Conservation (phyloP, 1,140 invertebrate genomes). For the Drosophila cardini region DNA sequence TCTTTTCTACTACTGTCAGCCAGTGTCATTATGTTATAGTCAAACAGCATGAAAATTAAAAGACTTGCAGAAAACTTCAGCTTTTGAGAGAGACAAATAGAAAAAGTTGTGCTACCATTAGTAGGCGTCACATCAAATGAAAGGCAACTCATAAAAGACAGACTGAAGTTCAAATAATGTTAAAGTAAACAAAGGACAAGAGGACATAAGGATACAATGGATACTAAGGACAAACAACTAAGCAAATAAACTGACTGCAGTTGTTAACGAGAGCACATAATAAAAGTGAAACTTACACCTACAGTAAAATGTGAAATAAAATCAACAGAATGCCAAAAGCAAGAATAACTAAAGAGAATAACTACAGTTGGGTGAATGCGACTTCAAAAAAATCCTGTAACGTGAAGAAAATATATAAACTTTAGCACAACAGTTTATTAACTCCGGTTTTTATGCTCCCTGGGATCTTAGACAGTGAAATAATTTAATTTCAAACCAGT, state of each 20-base stretch:
- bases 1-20: slow-evolving; percentile 4
- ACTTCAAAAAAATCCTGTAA: too few relatives aligned
- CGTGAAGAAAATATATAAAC: too few relatives aligned
- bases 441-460: too few relatives aligned
- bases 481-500: too few relatives aligned
- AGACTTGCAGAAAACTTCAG: slow-evolving; percentile 36
- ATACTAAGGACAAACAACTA: slow-evolving; percentile 31
- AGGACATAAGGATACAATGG: slow-evolving; percentile 14
- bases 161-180: slow-evolving; percentile 21
- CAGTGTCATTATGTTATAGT: slow-evolving; percentile 24
- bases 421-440: too few relatives aligned
- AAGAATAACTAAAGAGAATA: slow-evolving; percentile 24
- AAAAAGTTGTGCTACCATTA: slow-evolving; percentile 46
- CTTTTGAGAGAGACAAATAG: slow-evolving; percentile 25
- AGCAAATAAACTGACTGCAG: slow-evolving; percentile 50
- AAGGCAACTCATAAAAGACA: slow-evolving; percentile 41
- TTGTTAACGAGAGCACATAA: slow-evolving; percentile 41
- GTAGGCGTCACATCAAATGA: slow-evolving; percentile 28
- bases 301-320: slow-evolving; percentile 40
- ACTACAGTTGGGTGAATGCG: too few relatives aligned
- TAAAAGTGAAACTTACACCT: slow-evolving; percentile 48
- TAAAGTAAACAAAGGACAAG: neutral
- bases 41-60: slow-evolving; percentile 29
- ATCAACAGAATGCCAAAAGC: slow-evolving; percentile 41
- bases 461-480: too few relatives aligned